These are phyloP conservation scores for Polyommatus iphigenia DNA, from an alignment of 2,888 invertebrate species.

Conservation along the genomic window DNA sequence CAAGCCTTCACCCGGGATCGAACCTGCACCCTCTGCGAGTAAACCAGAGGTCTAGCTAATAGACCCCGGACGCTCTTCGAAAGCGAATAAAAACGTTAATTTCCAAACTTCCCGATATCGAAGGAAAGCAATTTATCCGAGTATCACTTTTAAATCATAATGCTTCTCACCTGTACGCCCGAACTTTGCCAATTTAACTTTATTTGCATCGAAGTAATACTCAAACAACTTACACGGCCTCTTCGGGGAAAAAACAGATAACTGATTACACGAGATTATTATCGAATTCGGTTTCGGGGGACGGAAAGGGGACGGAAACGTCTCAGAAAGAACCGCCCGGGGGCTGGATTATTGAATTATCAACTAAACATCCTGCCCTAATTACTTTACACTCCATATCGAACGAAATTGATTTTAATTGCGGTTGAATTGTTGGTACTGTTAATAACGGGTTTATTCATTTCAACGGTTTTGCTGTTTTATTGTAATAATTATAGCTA, in stretches of 20 bases:
- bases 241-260: conserved; percentile 64
- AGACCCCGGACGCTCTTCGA: background rate
- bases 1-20: too few species aligned
- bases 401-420: conserved; percentile 65
- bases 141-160: conserved; percentile 57
- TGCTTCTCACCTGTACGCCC: conserved; percentile 63
- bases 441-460: conserved; percentile 45
- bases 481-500: background rate
- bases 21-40: too few species aligned
- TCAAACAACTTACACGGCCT: conserved; percentile 61
- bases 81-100: conserved; percentile 32
- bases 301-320: conserved; percentile 46
- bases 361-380: conserved; percentile 75
- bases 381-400: conserved; percentile 70
- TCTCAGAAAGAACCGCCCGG: conserved; percentile 58
- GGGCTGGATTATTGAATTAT: conserved; percentile 75
- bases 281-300: conserved; percentile 51
- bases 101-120: conserved; percentile 32
- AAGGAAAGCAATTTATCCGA: conserved; percentile 56
- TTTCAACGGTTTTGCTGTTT: conserved; percentile 34
- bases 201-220: conserved; percentile 70
- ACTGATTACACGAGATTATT: conserved; percentile 66
- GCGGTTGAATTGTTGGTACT: conserved; percentile 51
- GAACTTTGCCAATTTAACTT: conserved; percentile 80
- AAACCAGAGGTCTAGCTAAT: too few species aligned